Percentiles rank a stretch among this genome's conserved stretches.
Evolutionary conservation across 2,888 invertebrate species (phyloP).

Genomic region (Orchestes rusci): DNA sequence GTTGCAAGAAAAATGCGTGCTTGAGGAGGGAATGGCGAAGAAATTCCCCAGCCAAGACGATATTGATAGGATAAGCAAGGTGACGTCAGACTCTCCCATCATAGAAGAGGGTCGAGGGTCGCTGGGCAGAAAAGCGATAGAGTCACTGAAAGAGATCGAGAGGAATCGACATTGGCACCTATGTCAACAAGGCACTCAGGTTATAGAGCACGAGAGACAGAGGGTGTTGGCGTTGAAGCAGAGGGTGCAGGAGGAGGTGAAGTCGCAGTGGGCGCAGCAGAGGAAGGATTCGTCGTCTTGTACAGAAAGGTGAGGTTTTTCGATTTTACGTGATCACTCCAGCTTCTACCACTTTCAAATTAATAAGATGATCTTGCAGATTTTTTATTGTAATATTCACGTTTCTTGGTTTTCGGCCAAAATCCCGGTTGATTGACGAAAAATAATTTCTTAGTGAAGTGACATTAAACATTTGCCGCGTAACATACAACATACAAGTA

Average conservation of each 20-base stretch:
- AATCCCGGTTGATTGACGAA: no score
- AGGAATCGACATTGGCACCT: slow-evolving; percentile 78
- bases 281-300: slow-evolving; percentile 46
- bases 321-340: no score
- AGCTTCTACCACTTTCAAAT: no score
- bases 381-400: no score
- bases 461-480: no score
- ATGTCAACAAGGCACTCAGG: slow-evolving; percentile 87
- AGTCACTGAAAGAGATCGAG: slow-evolving; percentile 85
- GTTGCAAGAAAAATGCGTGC: slow-evolving; percentile 40
- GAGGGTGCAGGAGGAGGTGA: slow-evolving; percentile 81
- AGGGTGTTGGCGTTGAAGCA: slow-evolving; percentile 81
- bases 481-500: no score
- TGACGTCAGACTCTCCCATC: slow-evolving; percentile 77
- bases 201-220: slow-evolving; percentile 85
- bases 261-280: slow-evolving; percentile 74
- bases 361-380: no score
- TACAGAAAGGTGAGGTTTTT: no score
- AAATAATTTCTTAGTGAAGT: no score
- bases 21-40: slow-evolving; percentile 38
- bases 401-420: no score
- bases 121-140: slow-evolving; percentile 69
- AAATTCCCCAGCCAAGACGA: slow-evolving; percentile 71
- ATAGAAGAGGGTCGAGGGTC: slow-evolving; percentile 61
- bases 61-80: slow-evolving; percentile 80